Evolutionary conservation across 2,888 invertebrate species (phyloP), one percentile per base, ranked within the genome.

Genomic region (Hydrotaea cyrtoneurina): DNA sequence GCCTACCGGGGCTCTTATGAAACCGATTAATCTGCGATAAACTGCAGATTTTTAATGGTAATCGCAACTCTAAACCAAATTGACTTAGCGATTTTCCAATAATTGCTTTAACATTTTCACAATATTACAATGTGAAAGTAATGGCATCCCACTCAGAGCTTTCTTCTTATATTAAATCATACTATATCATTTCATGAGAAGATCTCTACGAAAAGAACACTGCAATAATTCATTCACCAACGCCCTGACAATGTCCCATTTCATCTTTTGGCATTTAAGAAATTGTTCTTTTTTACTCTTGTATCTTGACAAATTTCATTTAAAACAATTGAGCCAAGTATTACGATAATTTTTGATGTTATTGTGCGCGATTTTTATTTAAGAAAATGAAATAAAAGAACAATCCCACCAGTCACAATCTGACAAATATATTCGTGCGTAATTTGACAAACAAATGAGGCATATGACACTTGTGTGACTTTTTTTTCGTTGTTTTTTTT

Each of bases 301-400:
- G 50, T 73, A 80, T 77, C 80, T 75, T 86, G 86, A 86, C 86
- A 86, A 86, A 50, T 86, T 83, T 86, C 86, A 86, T 76, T 86
- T 86, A 77, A 82, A 59, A 15, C 69, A 69, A 69, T 69, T 69
- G 69, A 43, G 69, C 15, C 62, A 36, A 31, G 15, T 31, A 62
- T 59, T 26, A 2, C 36, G 31, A 62, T n/a, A 8, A 0, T 31
- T n/a, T 26, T 62, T 62, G 39, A 13, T 39, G 43, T 43, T 15
- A 11, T 43, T 3, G 11, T 50, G 50, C 50, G 43, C 15, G 5
- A 3, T 50, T 50, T 50, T 31, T 31, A 31, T 31, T 2, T 31
- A 31, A 7, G 7, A 31, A 31, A 31, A 31, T 7, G 31, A 50
- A 69, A 69, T 11, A 69, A 23, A 46, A 23, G 46, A 69, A 21